Conservation (phyloP, 2,797 vertebrate species). For the Clarias fuscus region DNA sequence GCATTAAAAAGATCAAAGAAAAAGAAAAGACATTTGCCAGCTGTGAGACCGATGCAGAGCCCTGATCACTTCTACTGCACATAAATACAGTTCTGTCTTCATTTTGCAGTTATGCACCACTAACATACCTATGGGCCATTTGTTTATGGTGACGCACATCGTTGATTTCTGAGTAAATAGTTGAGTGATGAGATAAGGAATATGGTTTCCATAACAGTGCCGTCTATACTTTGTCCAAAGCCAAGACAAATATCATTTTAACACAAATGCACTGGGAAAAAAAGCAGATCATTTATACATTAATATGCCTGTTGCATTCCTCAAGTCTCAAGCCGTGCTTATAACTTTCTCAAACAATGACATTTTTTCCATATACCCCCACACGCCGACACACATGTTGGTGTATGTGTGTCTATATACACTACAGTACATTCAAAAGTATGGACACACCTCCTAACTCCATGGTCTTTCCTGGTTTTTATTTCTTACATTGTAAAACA, state of each 20-base stretch:
- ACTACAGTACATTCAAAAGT: too few species aligned
- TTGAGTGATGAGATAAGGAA: background rate
- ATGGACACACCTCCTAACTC: too few species aligned
- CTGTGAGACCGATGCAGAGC: slow-evolving; percentile 2
- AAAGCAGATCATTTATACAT: slow-evolving; percentile 37
- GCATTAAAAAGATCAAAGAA: background rate
- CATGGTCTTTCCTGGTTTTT: too few species aligned
- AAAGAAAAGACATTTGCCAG: background rate
- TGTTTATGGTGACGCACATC: background rate
- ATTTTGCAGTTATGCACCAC: too few species aligned
- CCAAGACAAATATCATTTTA: slow-evolving; percentile 57
- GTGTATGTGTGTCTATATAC: too few species aligned
- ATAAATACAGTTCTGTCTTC: background rate
- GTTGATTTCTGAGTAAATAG: background rate
- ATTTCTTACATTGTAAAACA: too few species aligned
- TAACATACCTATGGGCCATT: background rate
- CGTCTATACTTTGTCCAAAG: slow-evolving; percentile 33
- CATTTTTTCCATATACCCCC: background rate
- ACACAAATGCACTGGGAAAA: slow-evolving; percentile 41
- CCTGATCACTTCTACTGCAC: background rate
- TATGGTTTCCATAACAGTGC: slow-evolving; percentile 1
- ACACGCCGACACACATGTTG: background rate
- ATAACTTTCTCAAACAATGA: background rate
- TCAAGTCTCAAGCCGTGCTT: background rate
- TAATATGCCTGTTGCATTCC: slow-evolving; percentile 5